Conservation (phyloP, 2,113 vertebrate species). For the Grammomys dolichurus region DNA sequence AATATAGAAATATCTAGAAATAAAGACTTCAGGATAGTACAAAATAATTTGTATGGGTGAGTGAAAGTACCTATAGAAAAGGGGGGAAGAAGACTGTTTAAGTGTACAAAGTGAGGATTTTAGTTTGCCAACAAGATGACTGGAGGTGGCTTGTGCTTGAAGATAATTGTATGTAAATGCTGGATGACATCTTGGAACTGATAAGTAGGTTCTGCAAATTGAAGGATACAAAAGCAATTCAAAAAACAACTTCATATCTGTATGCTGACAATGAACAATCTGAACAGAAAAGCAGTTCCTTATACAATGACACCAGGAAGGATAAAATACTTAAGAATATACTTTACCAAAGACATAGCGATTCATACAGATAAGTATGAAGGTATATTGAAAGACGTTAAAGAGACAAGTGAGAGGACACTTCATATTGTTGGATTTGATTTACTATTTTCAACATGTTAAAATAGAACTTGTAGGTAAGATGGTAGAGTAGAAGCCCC, state of each 20-base stretch:
- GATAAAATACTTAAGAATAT: neutral
- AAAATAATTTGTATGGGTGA: neutral
- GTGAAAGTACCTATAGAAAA: neutral
- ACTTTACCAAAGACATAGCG: neutral
- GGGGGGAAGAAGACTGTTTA: neutral
- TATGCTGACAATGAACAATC: neutral
- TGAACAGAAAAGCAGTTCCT: neutral
- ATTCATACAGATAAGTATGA: neutral
- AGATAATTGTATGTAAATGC: neutral
- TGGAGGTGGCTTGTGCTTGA: neutral
- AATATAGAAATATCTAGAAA: neutral
- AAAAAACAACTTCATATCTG: neutral
- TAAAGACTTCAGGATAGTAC: neutral
- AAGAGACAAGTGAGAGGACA: neutral
- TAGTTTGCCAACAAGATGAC: neutral
- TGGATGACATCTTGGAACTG: neutral
- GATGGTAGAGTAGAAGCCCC: neutral
- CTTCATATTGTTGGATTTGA: neutral
- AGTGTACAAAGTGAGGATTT: neutral
- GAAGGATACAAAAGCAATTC: neutral
- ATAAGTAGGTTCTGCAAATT: neutral
- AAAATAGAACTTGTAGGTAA: neutral
- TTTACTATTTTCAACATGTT: neutral
- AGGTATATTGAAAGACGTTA: neutral
- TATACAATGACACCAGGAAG: neutral